Conservation (phyloP, 2,113 vertebrate species). For the Aspiorhynchus laticeps region DNA sequence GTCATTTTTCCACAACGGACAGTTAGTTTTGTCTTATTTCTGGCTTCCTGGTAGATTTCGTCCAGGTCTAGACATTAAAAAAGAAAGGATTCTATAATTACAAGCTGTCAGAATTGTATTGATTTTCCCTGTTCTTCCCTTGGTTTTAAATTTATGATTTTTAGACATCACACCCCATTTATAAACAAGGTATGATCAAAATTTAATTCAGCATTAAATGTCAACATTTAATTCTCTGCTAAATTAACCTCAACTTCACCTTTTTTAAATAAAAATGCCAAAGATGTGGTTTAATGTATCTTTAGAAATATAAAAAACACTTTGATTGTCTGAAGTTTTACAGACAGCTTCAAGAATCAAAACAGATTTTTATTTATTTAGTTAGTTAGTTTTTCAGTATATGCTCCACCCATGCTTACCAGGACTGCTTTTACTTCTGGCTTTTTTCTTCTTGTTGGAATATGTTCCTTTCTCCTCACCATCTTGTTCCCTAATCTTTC, state of each 20-base stretch:
- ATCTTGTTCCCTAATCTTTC: not conserved
- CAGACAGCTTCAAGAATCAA: too few relatives aligned
- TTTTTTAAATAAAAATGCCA: not conserved
- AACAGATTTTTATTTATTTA: too few relatives aligned
- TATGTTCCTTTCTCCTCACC: not conserved
- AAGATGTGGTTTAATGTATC: not conserved
- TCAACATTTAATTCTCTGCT: too few relatives aligned
- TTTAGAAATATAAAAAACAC: not conserved
- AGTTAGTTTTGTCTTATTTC: not conserved
- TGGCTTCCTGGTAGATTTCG: not conserved
- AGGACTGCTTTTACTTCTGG: not conserved
- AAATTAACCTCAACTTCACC: not conserved
- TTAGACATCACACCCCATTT: too few relatives aligned
- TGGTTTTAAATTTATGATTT: too few relatives aligned
- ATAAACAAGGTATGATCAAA: too few relatives aligned
- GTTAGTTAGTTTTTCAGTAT: too few relatives aligned
- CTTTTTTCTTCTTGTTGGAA: not conserved
- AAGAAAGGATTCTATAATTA: not conserved
- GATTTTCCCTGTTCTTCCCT: not conserved
- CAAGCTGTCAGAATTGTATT: not conserved
- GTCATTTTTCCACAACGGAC: not conserved
- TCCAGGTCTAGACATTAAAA: not conserved
- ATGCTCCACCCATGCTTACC: not conserved
- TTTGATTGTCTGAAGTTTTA: not conserved
- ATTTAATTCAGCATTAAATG: not conserved